Conservation (phyloP, 1,140 invertebrate species). For the Akabosia matsudoensis region DNA sequence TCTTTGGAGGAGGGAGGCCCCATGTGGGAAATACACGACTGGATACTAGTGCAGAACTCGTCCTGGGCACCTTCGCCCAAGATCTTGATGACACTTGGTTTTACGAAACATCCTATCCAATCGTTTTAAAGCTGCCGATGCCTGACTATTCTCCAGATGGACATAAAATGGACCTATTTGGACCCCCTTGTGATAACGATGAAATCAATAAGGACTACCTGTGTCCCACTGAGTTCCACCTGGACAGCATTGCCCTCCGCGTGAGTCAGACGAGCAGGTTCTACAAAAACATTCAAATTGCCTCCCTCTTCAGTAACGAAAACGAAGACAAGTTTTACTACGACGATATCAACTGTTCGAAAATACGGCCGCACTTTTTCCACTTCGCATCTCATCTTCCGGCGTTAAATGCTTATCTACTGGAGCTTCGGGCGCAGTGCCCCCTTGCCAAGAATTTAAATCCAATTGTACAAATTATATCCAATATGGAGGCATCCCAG, state of each 20-base stretch:
- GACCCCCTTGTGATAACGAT: background rate
- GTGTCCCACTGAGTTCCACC: background rate
- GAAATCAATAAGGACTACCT: background rate
- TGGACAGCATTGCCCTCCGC: background rate
- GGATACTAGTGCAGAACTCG: background rate
- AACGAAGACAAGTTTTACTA: background rate
- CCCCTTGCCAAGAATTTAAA: background rate
- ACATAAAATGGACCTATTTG: background rate
- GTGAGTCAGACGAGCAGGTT: background rate
- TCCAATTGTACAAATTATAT: background rate
- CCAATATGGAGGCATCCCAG: background rate
- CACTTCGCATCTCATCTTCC: background rate
- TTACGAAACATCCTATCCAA: slow-evolving; percentile 1
- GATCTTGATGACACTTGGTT: background rate
- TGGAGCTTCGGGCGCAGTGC: background rate
- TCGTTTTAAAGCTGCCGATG: background rate
- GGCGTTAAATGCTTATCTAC: background rate
- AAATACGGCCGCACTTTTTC: background rate
- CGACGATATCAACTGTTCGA: background rate
- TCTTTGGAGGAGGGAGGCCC: too few relatives aligned
- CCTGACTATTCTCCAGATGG: background rate
- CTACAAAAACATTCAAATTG: slow-evolving; percentile 1
- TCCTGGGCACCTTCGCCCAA: background rate
- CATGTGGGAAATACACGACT: background rate
- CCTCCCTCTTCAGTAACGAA: background rate